Evolutionary conservation across 2,113 vertebrate genomes (phyloP), one percentile per base, ranked within the genome.

Genomic region (Pterocles orientalis): DNA sequence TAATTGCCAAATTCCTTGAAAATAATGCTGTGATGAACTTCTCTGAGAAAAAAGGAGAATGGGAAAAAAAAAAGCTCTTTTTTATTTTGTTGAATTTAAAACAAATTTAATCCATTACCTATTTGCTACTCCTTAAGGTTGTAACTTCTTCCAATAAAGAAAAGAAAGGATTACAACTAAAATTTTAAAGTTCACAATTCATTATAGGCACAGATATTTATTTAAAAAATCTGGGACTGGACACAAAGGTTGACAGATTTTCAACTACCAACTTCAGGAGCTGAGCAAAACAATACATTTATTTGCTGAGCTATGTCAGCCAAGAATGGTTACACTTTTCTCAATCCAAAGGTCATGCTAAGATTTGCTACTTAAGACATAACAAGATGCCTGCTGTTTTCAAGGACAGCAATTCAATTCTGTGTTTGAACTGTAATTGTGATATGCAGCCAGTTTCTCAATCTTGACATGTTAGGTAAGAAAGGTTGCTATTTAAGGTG

Each of bases 351-450:
- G 89, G 96, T 97, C 94, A 92, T 57, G 86, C 91, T 86, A 97
- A 96, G 93, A 97, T 97, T 95, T 96, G 89, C 96, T 97, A 84
- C 93, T 96, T 97, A 97, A 98, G 96, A 43, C 57, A 94, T 73
- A 98, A 94, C 82, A 96, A 96, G 92, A 95, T 78, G 73, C 97
- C 96, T 95, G 93, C 96, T 97, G 94, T 97, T 97, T 97, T 96
- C 96, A 97, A 97, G 89, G 96, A 97, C 91, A 96, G 94, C 95
- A 95, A 97, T 96, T 95, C 95, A 96, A 88, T 97, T 97, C 95
- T 14, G 1, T 65, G 93, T 96, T 96, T 95, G 94, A 97, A 97
- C 87, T 97, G 86, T 97, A 95, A 97, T 94, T 88, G 87, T 94
- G 94, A 94, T 95, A 94, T 92, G 85, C 90, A 92, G 86, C 3